Conservation (phyloP, 2,888 invertebrate genomes). For the Lagria hirta region DNA sequence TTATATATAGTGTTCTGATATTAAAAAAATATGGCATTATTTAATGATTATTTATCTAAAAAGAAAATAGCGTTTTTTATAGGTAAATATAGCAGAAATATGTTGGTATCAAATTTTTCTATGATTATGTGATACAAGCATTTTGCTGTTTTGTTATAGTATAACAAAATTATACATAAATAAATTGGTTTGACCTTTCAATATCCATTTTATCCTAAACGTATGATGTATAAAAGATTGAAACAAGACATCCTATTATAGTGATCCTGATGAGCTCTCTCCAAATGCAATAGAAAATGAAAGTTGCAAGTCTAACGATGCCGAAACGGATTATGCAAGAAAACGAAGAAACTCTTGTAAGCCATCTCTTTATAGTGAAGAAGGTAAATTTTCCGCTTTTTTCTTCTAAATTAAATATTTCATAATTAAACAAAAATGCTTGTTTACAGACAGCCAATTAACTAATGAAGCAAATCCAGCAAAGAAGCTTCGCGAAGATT, state of each 20-base stretch:
- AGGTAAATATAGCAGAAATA: too few species aligned
- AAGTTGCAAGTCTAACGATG: conserved; percentile 54
- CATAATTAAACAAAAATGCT: neutral
- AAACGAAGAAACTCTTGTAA: conserved; percentile 47
- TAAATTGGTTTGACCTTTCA: too few species aligned
- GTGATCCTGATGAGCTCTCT: conserved; percentile 53
- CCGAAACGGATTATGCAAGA: conserved; percentile 43
- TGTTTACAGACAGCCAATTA: conserved; percentile 47
- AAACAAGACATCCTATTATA: conserved; percentile 32
- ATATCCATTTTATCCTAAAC: too few species aligned
- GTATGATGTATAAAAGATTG: too few species aligned
- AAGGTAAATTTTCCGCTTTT: conserved; percentile 52
- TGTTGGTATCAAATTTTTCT: too few species aligned
- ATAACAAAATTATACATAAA: too few species aligned
- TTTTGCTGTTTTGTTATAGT: too few species aligned
- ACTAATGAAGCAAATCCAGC: conserved; percentile 42
- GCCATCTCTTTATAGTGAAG: conserved; percentile 53
- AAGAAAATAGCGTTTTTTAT: too few species aligned
- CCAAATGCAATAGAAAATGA: conserved; percentile 53
- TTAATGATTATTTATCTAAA: too few species aligned
- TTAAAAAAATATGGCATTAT: too few species aligned
- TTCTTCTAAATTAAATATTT: conserved; percentile 1
- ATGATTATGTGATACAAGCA: too few species aligned
- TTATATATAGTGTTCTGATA: too few species aligned
- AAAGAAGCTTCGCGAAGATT: conserved; percentile 40